Percentiles rank a stretch among this genome's conserved stretches.
These are phyloP conservation scores for Actinia tenebrosa DNA, from an alignment of 64 coral and sea anemone species.

Conservation along the genomic window DNA sequence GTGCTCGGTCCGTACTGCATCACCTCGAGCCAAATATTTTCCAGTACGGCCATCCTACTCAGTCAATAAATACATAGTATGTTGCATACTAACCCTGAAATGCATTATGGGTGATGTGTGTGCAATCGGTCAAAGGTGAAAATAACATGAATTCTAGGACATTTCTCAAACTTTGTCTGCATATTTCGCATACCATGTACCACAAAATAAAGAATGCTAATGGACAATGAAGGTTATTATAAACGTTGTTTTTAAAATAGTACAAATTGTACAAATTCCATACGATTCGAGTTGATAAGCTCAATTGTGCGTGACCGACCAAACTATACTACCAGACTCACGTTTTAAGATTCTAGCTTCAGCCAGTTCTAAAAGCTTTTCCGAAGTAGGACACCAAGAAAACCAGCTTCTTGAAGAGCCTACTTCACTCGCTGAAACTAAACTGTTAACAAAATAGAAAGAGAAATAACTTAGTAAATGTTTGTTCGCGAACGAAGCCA, in stretches of 20 bases:
- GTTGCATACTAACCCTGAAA: too few species aligned
- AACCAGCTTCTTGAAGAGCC: constrained; percentile 39
- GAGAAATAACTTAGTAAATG: not conserved
- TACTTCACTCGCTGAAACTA: not conserved
- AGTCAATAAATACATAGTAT: too few species aligned
- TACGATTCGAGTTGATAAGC: not conserved
- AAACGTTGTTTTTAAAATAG: too few species aligned
- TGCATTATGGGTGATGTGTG: too few species aligned
- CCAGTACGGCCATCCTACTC: too few species aligned
- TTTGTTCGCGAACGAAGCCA: not conserved
- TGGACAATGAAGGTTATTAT: not conserved
- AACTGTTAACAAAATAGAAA: not conserved
- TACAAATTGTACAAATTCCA: not conserved
- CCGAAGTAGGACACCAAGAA: constrained; percentile 71
- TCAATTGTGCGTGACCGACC: not conserved
- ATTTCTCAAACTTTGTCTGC: too few species aligned
- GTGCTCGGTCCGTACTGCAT: too few species aligned
- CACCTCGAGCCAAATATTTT: too few species aligned
- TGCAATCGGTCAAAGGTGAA: too few species aligned
- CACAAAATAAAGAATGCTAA: not conserved
- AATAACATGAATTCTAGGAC: too few species aligned
- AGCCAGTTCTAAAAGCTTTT: constrained; percentile 42
- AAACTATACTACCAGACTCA: constrained; percentile 1
- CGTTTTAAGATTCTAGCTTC: constrained; percentile 64
- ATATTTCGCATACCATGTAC: too few species aligned